Evolutionary conservation across 2,888 invertebrate species (phyloP), one percentile per base, ranked within the genome.

Genomic region (Heliconius aoede): DNA sequence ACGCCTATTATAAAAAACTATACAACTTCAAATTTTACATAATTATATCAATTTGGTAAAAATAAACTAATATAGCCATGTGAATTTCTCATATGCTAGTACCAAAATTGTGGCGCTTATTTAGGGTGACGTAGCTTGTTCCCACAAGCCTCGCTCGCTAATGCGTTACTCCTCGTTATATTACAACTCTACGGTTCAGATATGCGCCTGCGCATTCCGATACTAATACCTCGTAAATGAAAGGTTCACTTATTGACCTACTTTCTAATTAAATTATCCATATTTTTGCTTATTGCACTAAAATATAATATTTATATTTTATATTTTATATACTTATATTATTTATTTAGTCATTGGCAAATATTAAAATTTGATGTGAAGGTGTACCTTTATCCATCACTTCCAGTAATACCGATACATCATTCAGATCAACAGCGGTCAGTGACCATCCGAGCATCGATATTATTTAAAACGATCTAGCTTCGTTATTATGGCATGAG

Each of bases 91-190:
- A 46, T 55, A 71, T 67, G 67, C 21, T 60, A 58, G 68, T 26
- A 61, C 24, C 62, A n/a, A 78, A 76, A 76, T 76, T 73, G 62
- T 32, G 67, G 32, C 78, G 76, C 62, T 79, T 79, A 78, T 79
- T 61, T 79, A 46, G 71, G 28, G 79, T 79, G 79, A 79, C 79
- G 74, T 26, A 30, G 79, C 78, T 72, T 69, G 73, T 78, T 79
- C 79, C 78, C 79, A 79, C 79, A 46, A 55, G 58, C 36, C 69
- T 58, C 58, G 77, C 64, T 69, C 62, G 78, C 40, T 76, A 79
- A 77, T 76, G 77, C 73, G 28, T 68, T 18, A 30, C 71, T 64
- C 55, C 77, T 78, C 73, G 78, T 73, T 73, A 73, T 60, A 65
- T 51, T 64, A 32, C 46, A 55, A 62, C 30, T 55, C 18, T 32